Conservation (phyloP, 2,888 invertebrate genomes). For the Chromoteleia sp. region DNA sequence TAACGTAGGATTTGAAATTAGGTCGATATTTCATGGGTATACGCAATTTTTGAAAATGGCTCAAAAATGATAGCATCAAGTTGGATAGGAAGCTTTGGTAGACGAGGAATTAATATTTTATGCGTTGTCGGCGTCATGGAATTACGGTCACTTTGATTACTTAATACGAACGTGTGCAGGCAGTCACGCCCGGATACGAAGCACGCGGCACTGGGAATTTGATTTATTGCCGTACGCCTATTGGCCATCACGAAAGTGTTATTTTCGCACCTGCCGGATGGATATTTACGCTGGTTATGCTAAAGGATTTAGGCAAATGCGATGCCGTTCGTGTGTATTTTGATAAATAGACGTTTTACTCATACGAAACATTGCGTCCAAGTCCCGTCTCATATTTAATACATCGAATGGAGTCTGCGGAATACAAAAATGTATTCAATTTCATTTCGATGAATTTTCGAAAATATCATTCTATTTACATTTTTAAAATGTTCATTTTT, state of each 20-base stretch:
- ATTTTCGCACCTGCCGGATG: conserved; percentile 54
- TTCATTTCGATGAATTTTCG: too few relatives aligned
- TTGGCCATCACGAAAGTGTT: conserved; percentile 53
- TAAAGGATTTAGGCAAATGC: conserved; percentile 47
- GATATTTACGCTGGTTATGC: conserved; percentile 49
- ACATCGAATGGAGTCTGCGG: too few relatives aligned
- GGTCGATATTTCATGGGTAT: too few relatives aligned
- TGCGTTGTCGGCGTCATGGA: conserved; percentile 25
- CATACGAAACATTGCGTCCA: conserved; percentile 4
- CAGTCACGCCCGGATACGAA: conserved; percentile 39
- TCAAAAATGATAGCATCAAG: too few relatives aligned
- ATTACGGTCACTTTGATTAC: conserved; percentile 47
- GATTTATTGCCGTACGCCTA: conserved; percentile 54
- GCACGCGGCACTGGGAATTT: conserved; percentile 21
- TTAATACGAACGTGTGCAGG: conserved; percentile 47
- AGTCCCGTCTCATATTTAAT: conserved; percentile 16
- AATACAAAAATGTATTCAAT: too few relatives aligned
- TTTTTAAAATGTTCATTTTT: too few relatives aligned
- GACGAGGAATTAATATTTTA: conserved; percentile 49
- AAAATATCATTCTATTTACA: too few relatives aligned
- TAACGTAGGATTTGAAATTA: too few relatives aligned
- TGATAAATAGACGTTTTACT: conserved; percentile 46
- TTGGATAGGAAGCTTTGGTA: conserved; percentile 21
- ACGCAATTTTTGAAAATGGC: too few relatives aligned
- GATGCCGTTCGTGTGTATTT: conserved; percentile 33